Evolutionary conservation across 2,113 vertebrate genomes (phyloP), one percentile per base, ranked within the genome.

Genomic region (Bagarius yarrelli): DNA sequence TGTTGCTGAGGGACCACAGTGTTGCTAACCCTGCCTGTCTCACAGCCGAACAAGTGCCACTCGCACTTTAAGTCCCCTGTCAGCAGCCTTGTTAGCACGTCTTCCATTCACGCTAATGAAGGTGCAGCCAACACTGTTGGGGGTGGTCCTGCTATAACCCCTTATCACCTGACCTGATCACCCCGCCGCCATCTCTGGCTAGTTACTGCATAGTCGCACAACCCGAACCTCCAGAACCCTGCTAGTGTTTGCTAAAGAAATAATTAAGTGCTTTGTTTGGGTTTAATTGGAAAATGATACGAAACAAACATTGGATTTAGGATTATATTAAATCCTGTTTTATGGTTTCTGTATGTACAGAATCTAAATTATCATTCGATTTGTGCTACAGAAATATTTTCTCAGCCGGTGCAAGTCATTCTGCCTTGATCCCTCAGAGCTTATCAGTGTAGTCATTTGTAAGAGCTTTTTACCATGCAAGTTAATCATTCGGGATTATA

Each of bases 61-160:
- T 64, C 79, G 64, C 57, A 18, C 79, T 61, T 74, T 73, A 44
- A 74, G 44, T 36, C 47, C 36, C 78, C 47, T 72, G 79, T 61
- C 79, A 34, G 57, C 47, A 34, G 79, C 47, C 70, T 81, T 53
- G 79, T 81, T 81, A 81, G 79, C 19, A 44, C 79, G 30, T 34
- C 78, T 44, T 61, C 30, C 47, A 25, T 53, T 52, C 30, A 8
- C 57, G 53, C 79, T 81, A 81, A 81, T 81, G 79, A 81, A 81
- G 79, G 40, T 74, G 25, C 79, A 73, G 70, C 71, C 52, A 53
- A 74, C 73, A 34, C 70, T 74, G 23, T 44, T 55, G 67, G 57
- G 64, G 66, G 23, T 55, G 47, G 27, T 56, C 70, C 18, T 23
- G 30, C 40, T 64, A 23, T 34, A 50, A 74, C 44, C 57, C 70